A percentile compares a stretch with the other conserved stretches of the same genome.
These are phyloP conservation scores for Paramormyrops kingsleyae DNA, from an alignment of 2,113 vertebrate genomes.

Conservation along the genomic window DNA sequence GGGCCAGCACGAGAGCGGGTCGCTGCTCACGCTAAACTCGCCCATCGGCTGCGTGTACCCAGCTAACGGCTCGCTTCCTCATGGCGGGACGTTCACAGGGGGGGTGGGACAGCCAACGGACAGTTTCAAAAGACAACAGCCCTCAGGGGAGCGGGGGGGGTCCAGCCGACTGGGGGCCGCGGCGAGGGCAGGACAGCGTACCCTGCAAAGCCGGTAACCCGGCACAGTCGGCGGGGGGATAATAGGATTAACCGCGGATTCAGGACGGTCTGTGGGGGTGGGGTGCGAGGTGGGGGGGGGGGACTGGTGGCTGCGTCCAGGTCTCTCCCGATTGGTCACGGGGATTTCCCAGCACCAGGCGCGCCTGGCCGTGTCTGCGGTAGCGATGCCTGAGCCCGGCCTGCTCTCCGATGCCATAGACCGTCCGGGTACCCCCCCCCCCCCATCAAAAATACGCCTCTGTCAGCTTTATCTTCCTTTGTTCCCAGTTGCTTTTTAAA, in stretches of 20 bases:
- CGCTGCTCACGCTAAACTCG: not conserved
- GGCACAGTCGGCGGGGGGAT: slow-evolving; percentile 19
- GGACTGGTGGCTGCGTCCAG: slow-evolving; percentile 14
- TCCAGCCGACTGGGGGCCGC: not conserved
- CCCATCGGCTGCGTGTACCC: not conserved
- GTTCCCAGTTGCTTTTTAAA: not conserved
- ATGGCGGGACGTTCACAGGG: not conserved
- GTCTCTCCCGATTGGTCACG: slow-evolving; percentile 59
- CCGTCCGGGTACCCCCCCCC: slow-evolving; percentile 41
- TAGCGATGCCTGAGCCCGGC: not conserved
- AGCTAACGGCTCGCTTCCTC: not conserved
- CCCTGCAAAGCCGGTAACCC: slow-evolving; percentile 17
- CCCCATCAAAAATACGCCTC: not conserved
- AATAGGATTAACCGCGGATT: slow-evolving; percentile 31
- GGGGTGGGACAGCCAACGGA: slow-evolving; percentile 17
- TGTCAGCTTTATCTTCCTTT: slow-evolving; percentile 4
- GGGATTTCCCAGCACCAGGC: slow-evolving; percentile 43
- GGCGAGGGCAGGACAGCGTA: slow-evolving; percentile 2
- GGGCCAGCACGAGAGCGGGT: not conserved
- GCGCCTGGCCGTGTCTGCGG: not conserved
- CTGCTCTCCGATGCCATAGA: not conserved
- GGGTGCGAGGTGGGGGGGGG: not conserved
- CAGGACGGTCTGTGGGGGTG: not conserved
- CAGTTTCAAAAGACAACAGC: slow-evolving; percentile 27
- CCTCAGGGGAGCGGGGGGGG: not conserved